Percentiles rank a stretch among this genome's conserved stretches.
Conservation (phyloP, 2,797 vertebrate species). For the Phaenicophaeus curvirostris region DNA sequence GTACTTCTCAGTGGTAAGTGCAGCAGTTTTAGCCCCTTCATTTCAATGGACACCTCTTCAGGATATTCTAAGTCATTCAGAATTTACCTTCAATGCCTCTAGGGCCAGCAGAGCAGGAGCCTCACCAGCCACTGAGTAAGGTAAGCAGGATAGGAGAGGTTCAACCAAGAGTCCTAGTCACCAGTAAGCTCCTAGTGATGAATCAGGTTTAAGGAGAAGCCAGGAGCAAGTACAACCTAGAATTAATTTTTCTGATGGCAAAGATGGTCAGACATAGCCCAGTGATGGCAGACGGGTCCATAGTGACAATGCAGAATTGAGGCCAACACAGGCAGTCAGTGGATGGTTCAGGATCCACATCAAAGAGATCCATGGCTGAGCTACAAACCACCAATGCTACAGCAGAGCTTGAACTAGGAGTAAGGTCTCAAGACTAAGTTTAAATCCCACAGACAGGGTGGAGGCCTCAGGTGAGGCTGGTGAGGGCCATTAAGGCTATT, state of each 20-base stretch:
- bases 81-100: background rate
- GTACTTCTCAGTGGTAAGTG: background rate
- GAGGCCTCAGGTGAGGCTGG: background rate
- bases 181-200: too few species aligned
- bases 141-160: background rate
- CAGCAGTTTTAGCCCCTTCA: background rate
- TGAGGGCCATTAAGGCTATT: background rate
- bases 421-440: background rate
- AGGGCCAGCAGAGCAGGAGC: background rate
- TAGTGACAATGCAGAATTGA: fast-evolving
- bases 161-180: background rate
- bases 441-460: background rate
- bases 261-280: background rate
- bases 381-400: background rate
- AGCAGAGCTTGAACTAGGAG: background rate
- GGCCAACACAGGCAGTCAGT: background rate
- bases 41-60: background rate
- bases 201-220: background rate
- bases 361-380: background rate
- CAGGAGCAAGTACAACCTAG: background rate
- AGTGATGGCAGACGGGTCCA: background rate
- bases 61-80: background rate
- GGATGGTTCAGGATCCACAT: background rate
- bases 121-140: background rate
- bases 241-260: background rate